Percentiles rank a stretch among this genome's conserved stretches.
Conservation (phyloP, 2,888 invertebrate genomes). For the Netelia virgata region DNA sequence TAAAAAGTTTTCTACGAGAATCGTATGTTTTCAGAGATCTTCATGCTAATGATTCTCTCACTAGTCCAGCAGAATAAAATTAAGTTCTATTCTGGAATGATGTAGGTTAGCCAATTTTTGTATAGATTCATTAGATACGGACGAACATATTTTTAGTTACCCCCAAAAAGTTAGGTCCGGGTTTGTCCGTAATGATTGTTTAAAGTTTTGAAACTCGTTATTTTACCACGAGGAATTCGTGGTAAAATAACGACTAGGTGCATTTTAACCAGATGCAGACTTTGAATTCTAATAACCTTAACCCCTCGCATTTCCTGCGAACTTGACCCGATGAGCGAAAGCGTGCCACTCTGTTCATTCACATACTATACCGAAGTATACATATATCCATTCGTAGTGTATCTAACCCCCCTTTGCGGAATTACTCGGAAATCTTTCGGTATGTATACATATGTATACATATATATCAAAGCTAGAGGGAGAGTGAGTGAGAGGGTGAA, state of each 20-base stretch:
- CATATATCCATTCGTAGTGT: conserved; percentile 26
- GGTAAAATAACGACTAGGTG: not conserved
- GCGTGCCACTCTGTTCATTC: conserved; percentile 56
- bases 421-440: conserved; percentile 50
- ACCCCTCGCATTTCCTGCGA: conserved; percentile 42
- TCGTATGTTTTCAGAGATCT: no score
- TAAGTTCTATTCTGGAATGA: no score
- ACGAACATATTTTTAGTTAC: no score
- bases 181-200: no score
- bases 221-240: no score
- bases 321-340: conserved; percentile 62
- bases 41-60: no score
- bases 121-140: no score
- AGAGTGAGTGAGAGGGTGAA: conserved; percentile 52
- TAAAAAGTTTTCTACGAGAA: no score
- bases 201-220: no score
- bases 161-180: no score
- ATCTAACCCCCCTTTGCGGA: conserved; percentile 41
- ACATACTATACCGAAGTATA: conserved; percentile 7
- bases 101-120: no score
- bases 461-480: conserved; percentile 18
- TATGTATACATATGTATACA: conserved; percentile 24
- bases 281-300: conserved; percentile 3
- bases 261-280: not conserved
- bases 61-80: no score